A percentile compares a stretch with the other conserved stretches of the same genome.
phyloP scores from a whole-genome alignment of 2,888 invertebrate genomes.

The Allacma fusca region DNA sequence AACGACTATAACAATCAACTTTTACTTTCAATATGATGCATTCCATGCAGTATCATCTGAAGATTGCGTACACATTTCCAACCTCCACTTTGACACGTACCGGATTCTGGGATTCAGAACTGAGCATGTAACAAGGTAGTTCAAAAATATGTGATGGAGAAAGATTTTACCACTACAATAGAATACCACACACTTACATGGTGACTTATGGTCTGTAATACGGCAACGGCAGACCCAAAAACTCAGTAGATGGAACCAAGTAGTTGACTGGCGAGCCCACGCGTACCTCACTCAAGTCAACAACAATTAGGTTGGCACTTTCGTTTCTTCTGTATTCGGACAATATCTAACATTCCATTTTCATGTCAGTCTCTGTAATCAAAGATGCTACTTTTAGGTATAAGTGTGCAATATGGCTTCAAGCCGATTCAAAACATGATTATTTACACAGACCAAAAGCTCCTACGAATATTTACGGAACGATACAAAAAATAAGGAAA shows the following conservation, averaged over 20 bases:
- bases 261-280: background rate
- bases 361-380: background rate
- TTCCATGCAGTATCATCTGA: background rate
- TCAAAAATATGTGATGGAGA: background rate
- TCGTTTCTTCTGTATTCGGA: conserved; percentile 13
- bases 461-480: background rate
- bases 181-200: background rate
- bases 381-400: conserved; percentile 7
- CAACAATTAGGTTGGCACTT: conserved; percentile 19
- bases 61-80: background rate
- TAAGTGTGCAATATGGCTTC: conserved; percentile 1
- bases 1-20: background rate
- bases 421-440: background rate
- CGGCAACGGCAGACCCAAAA: background rate
- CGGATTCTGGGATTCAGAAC: background rate
- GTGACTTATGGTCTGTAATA: background rate
- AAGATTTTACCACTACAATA: background rate
- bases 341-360: conserved; percentile 11
- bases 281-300: background rate
- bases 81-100: background rate
- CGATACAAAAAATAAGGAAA: background rate
- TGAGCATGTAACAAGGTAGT: background rate
- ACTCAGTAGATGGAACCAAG: conserved; percentile 13
- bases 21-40: conserved; percentile 5
- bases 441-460: background rate